Evolutionary conservation across 2,113 vertebrate genomes (phyloP).

Genomic region (Pachycephala philippinensis): DNA sequence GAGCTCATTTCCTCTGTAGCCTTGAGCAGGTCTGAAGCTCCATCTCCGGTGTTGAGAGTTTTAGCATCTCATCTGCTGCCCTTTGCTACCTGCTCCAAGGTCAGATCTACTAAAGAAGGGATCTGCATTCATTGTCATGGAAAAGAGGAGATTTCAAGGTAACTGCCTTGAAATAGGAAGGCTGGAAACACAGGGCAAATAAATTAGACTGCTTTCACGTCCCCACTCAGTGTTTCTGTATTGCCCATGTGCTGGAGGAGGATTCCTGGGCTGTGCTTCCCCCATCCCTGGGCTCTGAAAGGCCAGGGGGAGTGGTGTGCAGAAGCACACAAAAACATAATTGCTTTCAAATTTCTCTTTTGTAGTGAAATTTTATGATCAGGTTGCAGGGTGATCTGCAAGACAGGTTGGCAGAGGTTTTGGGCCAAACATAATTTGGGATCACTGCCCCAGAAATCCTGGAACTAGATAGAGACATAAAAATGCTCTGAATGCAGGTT

Average conservation of each 20-base stretch:
- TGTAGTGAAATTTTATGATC: neutral
- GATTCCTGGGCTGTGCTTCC: neutral
- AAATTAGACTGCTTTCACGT: neutral
- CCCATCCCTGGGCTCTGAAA: neutral
- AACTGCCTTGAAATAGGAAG: neutral
- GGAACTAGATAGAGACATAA: neutral
- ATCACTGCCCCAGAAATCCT: neutral
- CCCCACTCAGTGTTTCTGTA: neutral
- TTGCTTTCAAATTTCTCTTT: slow-evolving; percentile 2
- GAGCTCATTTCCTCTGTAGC: neutral
- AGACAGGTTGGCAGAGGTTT: slow-evolving; percentile 13
- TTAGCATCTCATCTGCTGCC: neutral
- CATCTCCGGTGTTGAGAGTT: neutral
- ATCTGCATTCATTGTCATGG: neutral
- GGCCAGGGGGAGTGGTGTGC: neutral
- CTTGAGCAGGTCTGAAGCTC: slow-evolving; percentile 3
- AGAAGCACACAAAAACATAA: neutral
- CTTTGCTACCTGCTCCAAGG: neutral
- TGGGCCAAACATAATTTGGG: slow-evolving; percentile 20
- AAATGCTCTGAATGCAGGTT: neutral
- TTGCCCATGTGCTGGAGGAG: neutral
- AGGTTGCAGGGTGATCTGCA: neutral
- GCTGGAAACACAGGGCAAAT: neutral
- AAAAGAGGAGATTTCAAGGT: neutral
- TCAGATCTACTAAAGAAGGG: neutral